Conservation (phyloP, 2,888 invertebrate species). For the Trypoxylon attenuatum region DNA sequence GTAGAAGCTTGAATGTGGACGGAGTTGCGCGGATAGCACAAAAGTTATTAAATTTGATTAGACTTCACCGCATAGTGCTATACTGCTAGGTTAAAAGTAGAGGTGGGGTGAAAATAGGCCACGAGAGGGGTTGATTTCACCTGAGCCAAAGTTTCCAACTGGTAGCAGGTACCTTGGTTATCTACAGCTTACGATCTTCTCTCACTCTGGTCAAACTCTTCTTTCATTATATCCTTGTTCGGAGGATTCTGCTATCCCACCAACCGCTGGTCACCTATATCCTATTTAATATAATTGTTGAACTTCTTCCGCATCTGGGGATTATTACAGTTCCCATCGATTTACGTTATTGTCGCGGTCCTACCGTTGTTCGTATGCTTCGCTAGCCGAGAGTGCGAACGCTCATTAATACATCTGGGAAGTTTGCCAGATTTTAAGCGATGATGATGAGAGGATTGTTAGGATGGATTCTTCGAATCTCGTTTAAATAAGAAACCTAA, state of each 20-base stretch:
- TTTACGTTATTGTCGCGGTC: constrained; percentile 60
- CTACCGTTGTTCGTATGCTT: background rate
- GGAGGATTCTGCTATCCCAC: background rate
- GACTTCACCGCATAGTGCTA: constrained; percentile 63
- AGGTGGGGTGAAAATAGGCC: constrained; percentile 25
- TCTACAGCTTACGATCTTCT: constrained; percentile 50
- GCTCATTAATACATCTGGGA: constrained; percentile 8
- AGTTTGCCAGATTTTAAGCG: background rate
- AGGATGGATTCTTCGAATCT: background rate
- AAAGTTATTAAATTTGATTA: constrained; percentile 74
- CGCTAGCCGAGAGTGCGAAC: too few relatives aligned
- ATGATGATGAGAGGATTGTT: background rate
- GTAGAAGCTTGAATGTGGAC: too few relatives aligned
- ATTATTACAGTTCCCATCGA: constrained; percentile 66
- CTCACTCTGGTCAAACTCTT: constrained; percentile 2
- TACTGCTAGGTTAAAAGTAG: constrained; percentile 48
- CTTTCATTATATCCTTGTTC: background rate
- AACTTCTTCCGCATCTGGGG: constrained; percentile 64
- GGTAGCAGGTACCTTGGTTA: constrained; percentile 55
- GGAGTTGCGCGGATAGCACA: constrained; percentile 57
- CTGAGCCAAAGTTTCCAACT: constrained; percentile 65
- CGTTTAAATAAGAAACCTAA: background rate
- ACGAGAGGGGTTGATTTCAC: constrained; percentile 61
- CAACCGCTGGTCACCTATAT: constrained; percentile 39
- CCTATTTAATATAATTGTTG: constrained; percentile 72